Percentiles rank a stretch among this genome's conserved stretches.
phyloP scores from a whole-genome alignment of 2,113 vertebrate genomes.

The Ageneiosus marmoratus region DNA sequence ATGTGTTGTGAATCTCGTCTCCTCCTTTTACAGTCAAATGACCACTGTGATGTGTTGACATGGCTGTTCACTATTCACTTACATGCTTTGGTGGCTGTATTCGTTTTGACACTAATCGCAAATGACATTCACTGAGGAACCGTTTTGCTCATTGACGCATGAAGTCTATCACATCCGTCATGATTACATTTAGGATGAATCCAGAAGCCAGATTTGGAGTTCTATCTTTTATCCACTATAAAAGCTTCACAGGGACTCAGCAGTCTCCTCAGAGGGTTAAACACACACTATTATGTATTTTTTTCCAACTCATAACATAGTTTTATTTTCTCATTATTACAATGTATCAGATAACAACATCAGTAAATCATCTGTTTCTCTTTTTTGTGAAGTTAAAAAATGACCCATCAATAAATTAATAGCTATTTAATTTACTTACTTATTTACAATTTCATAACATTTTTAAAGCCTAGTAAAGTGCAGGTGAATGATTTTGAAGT shows the following conservation, averaged over 20 bases:
- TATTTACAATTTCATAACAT: background rate
- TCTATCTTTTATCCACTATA: conserved; percentile 7
- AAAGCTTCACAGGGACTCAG: background rate
- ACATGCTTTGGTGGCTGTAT: conserved; percentile 59
- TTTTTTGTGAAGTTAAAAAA: background rate
- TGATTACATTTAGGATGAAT: conserved; percentile 39
- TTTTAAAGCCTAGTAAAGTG: background rate
- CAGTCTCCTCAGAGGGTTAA: conserved; percentile 1
- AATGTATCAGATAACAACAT: background rate
- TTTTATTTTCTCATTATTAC: background rate
- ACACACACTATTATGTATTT: background rate
- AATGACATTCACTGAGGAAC: conserved; percentile 71
- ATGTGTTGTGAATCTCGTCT: conserved; percentile 21
- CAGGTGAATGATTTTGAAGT: background rate
- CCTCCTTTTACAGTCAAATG: conserved; percentile 46
- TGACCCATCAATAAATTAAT: background rate
- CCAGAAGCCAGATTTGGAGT: background rate
- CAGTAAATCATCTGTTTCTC: background rate
- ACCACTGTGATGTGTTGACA: conserved; percentile 47
- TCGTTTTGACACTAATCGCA: conserved; percentile 69
- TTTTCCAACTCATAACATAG: background rate
- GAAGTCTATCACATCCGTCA: conserved; percentile 68
- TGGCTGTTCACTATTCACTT: conserved; percentile 46
- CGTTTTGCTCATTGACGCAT: conserved; percentile 68
- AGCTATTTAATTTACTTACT: background rate